Percentiles rank a stretch among this genome's conserved stretches.
phyloP scores from a whole-genome alignment of 2,888 invertebrate genomes.

The Tineola bisselliella region DNA sequence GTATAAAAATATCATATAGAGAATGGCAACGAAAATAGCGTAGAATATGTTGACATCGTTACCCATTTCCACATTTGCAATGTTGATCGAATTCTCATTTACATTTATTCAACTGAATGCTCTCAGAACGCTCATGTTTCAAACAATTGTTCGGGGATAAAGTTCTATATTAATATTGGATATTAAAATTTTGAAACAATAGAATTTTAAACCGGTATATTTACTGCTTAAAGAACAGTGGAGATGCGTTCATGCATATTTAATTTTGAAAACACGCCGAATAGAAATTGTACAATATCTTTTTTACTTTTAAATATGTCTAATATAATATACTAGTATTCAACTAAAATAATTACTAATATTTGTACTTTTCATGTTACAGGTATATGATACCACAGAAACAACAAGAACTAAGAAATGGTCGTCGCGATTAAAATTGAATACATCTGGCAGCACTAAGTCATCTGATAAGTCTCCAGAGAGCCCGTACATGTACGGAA shows the following conservation, averaged over 20 bases:
- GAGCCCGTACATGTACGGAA: constrained; percentile 59
- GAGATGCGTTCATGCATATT: background rate
- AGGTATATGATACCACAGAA: constrained; percentile 63
- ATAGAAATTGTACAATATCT: background rate
- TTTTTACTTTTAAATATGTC: too few relatives aligned
- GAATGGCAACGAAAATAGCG: background rate
- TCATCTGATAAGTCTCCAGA: constrained; percentile 59
- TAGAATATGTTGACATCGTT: background rate
- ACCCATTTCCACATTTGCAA: background rate
- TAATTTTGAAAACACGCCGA: background rate
- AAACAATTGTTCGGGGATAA: constrained; percentile 1
- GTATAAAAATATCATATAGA: too few relatives aligned
- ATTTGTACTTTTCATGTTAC: constrained; percentile 23
- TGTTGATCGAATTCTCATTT: background rate
- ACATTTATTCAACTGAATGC: background rate
- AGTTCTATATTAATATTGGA: background rate
- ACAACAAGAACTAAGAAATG: constrained; percentile 73
- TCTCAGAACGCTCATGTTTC: background rate
- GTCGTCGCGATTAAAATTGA: constrained; percentile 76
- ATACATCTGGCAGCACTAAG: constrained; percentile 54
- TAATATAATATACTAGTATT: too few relatives aligned
- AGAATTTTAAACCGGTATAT: background rate
- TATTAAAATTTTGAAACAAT: constrained; percentile 2
- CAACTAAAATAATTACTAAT: background rate
- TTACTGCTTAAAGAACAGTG: background rate